phyloP scores from a whole-genome alignment of 2,113 vertebrate genomes.

The Holacanthus passer region DNA sequence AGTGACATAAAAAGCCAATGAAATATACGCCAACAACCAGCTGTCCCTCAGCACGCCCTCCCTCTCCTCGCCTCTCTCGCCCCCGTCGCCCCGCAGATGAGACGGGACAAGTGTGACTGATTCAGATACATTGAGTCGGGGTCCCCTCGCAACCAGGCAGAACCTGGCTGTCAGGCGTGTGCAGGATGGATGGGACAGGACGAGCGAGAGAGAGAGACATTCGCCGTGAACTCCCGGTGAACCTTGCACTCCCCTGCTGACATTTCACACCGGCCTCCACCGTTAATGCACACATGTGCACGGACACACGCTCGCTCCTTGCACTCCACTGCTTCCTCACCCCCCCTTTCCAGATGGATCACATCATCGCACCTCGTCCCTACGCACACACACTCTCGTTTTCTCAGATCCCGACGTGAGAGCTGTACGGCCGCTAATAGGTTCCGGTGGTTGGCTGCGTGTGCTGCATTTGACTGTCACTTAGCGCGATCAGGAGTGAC shows the following conservation, averaged over 20 bases:
- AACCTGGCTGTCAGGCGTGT: slow-evolving; percentile 52
- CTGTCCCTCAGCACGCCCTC: slow-evolving; percentile 16
- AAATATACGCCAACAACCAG: slow-evolving; percentile 50
- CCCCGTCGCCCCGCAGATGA: slow-evolving; percentile 14
- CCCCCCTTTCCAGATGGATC: slow-evolving; percentile 38
- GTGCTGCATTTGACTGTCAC: slow-evolving; percentile 51
- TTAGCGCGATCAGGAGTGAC: slow-evolving; percentile 59
- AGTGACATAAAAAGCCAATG: slow-evolving; percentile 49
- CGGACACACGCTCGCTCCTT: neutral
- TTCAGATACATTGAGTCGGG: slow-evolving; percentile 47
- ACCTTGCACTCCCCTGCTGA: slow-evolving; percentile 56
- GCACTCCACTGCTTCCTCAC: slow-evolving; percentile 13
- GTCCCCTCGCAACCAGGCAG: slow-evolving; percentile 50
- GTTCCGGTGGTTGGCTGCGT: slow-evolving; percentile 38
- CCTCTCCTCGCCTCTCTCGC: neutral
- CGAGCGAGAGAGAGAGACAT: slow-evolving; percentile 8
- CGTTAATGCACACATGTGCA: neutral
- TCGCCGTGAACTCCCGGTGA: slow-evolving; percentile 68
- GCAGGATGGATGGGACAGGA: slow-evolving; percentile 17
- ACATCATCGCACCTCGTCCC: slow-evolving; percentile 25
- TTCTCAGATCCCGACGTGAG: slow-evolving; percentile 7
- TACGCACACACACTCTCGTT: neutral
- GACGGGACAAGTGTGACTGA: slow-evolving; percentile 48
- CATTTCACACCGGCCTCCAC: slow-evolving; percentile 48
- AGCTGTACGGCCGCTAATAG: slow-evolving; percentile 44